Evolutionary conservation across 1,140 invertebrate genomes (phyloP).

Genomic region (Rhyzopertha dominica): DNA sequence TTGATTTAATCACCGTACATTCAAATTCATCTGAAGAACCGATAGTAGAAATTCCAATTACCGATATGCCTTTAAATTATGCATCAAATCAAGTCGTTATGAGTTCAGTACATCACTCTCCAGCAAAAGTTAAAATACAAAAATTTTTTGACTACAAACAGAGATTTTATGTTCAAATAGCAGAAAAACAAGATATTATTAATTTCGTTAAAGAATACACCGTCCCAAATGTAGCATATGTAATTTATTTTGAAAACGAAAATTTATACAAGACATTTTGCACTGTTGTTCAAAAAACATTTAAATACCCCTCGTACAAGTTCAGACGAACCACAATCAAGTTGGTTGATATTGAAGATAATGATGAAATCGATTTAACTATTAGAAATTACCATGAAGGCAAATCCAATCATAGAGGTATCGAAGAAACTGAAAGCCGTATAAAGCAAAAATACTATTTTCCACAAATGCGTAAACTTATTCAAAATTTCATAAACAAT

Average conservation of each 20-base stretch:
- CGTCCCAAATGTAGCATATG: constrained; percentile 2
- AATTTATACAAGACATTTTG: constrained; percentile 12
- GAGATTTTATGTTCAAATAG: not conserved
- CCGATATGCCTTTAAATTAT: not conserved
- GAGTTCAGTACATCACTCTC: not conserved
- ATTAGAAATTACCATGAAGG: constrained; percentile 9
- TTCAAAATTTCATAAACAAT: constrained; percentile 11
- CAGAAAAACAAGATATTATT: constrained; percentile 6
- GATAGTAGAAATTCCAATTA: constrained; percentile 3
- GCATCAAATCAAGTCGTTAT: constrained; percentile 9
- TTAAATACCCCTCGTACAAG: constrained; percentile 23
- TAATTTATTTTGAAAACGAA: constrained; percentile 16
- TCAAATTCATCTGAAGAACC: constrained; percentile 1
- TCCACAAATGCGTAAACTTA: not conserved
- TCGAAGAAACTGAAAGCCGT: constrained; percentile 8
- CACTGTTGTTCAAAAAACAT: constrained; percentile 16
- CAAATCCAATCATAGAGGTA: constrained; percentile 9
- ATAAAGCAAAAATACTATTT: constrained; percentile 10
- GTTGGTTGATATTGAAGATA: constrained; percentile 7
- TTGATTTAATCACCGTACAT: constrained; percentile 1
- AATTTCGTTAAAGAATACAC: not conserved
- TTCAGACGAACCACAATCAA: constrained; percentile 14
- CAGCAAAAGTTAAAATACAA: not conserved
- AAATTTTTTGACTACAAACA: constrained; percentile 1
- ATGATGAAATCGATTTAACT: constrained; percentile 6